Base-by-base conservation (phyloP, 2,797 vertebrate species). In the Cetoscarus ocellatus region DNA sequence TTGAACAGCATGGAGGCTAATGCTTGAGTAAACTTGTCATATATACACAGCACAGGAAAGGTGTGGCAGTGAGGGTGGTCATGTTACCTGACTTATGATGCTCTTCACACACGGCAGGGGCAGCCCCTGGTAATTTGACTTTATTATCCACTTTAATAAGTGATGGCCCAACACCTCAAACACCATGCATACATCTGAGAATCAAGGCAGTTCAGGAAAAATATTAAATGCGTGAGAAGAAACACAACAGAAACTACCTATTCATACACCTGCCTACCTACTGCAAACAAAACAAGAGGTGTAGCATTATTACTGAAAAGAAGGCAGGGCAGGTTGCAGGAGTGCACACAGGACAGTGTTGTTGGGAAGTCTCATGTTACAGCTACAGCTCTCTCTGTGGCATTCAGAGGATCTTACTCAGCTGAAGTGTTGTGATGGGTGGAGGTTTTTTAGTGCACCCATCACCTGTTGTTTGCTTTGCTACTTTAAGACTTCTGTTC, bases 141-240 rank as follows among this genome's bases (percentile, higher is more conserved):
- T 99, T 92, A 99, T 99, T 90, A 99, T 99, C 98, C 98, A 99
- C 86, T 99, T 99, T 52, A 99, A 93, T 70, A 99, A 95, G 90
- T 99, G 98, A 90, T 99, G 97, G 0, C 98, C 98, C 85, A 99
- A 88, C 70, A 99, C 98, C 89, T 99, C 98, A 91, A 99, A 99
- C 71, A 99, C 98, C 98, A 99, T 99, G 88, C 98, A 99, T 70
- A 99, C 96, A 88, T 99, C 97, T 99, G 77, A 77, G 57, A 74
- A 65, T 81, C 18, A 67, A 18, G 56, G 39, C 8, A 59, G 91
- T 98, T 88, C 97, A 97, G 96, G 86, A 61, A 84, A 63, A 17
- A 76, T 38, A 15, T 71, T 70, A 75, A 70, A 13, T n/a, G 7
- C 38, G 44, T 36, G 7, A 7, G 3, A 7, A 45, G 35, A 49